Conservation (phyloP, 2,113 vertebrate species). For the Galeopterus variegatus region DNA sequence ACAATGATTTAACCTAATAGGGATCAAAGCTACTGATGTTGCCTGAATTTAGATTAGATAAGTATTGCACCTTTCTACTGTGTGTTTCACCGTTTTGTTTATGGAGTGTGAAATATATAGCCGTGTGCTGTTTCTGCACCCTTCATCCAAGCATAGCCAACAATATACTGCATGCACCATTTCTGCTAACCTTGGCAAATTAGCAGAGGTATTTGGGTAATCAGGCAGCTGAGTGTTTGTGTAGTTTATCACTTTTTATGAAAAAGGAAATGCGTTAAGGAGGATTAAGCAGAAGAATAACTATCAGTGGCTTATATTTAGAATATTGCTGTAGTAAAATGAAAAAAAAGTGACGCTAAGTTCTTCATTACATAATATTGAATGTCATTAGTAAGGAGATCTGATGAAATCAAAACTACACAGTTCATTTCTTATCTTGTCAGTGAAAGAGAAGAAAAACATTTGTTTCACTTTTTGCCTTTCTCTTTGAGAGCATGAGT, state of each 20-base stretch:
- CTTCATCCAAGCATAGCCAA: constrained; percentile 79
- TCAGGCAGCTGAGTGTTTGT: constrained; percentile 82
- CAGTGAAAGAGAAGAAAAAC: neutral
- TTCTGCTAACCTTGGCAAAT: constrained; percentile 86
- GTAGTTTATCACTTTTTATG: constrained; percentile 83
- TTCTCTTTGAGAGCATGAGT: constrained; percentile 9
- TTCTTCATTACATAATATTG: constrained; percentile 53
- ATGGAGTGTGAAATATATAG: constrained; percentile 84
- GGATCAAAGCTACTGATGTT: constrained; percentile 77
- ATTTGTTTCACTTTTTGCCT: constrained; percentile 35
- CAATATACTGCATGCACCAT: constrained; percentile 75
- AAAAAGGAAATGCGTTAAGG: constrained; percentile 79
- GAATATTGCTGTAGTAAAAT: constrained; percentile 60
- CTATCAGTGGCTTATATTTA: constrained; percentile 67
- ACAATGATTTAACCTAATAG: constrained; percentile 78
- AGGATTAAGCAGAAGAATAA: constrained; percentile 72
- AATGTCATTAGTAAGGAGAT: constrained; percentile 49
- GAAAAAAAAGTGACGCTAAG: neutral
- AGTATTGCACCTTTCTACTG: constrained; percentile 73
- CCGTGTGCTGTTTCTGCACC: constrained; percentile 70
- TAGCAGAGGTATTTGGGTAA: constrained; percentile 83
- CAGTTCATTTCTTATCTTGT: neutral
- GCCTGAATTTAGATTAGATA: constrained; percentile 77
- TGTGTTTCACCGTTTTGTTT: constrained; percentile 81
- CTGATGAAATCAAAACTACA: neutral